phyloP scores from a whole-genome alignment of 2,888 invertebrate genomes.

The Trichogramma evanescens region DNA sequence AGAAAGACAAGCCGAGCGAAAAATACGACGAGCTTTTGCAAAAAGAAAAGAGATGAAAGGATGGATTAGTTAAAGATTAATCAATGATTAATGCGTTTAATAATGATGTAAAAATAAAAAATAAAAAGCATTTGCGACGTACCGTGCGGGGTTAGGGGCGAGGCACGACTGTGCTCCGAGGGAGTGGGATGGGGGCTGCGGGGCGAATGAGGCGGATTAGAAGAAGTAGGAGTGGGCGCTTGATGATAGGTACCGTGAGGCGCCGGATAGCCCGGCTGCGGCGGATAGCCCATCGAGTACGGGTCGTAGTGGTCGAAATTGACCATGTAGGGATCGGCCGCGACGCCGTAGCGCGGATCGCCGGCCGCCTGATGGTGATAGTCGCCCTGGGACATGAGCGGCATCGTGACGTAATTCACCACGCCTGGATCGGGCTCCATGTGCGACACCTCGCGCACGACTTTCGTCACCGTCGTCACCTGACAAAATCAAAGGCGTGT shows the following conservation, averaged over 20 bases:
- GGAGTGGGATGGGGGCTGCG: slow-evolving; percentile 42
- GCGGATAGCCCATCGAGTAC: slow-evolving; percentile 41
- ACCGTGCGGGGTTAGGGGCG: slow-evolving; percentile 42
- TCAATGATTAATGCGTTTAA: background rate
- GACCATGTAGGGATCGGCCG: slow-evolving; percentile 46
- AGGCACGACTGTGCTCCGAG: slow-evolving; percentile 45
- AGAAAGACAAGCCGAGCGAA: no score
- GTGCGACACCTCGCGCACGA: slow-evolving; percentile 58
- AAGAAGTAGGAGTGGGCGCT: slow-evolving; percentile 36
- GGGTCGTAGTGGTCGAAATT: slow-evolving; percentile 49
- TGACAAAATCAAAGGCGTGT: slow-evolving; percentile 34
- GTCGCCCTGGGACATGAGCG: slow-evolving; percentile 42
- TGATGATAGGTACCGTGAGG: slow-evolving; percentile 44
- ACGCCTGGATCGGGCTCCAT: slow-evolving; percentile 53
- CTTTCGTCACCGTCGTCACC: slow-evolving; percentile 66
- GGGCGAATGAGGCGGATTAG: slow-evolving; percentile 43
- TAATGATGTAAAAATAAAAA: background rate
- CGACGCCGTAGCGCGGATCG: slow-evolving; percentile 40
- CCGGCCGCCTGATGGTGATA: slow-evolving; percentile 42
- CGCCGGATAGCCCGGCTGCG: slow-evolving; percentile 42
- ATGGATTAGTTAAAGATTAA: background rate
- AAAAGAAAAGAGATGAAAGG: no score
- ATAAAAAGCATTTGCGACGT: slow-evolving; percentile 1
- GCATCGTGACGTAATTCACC: slow-evolving; percentile 45
- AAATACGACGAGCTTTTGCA: no score